Base-by-base conservation (phyloP, 2,888 invertebrate species). In the Biston stratarius region DNA sequence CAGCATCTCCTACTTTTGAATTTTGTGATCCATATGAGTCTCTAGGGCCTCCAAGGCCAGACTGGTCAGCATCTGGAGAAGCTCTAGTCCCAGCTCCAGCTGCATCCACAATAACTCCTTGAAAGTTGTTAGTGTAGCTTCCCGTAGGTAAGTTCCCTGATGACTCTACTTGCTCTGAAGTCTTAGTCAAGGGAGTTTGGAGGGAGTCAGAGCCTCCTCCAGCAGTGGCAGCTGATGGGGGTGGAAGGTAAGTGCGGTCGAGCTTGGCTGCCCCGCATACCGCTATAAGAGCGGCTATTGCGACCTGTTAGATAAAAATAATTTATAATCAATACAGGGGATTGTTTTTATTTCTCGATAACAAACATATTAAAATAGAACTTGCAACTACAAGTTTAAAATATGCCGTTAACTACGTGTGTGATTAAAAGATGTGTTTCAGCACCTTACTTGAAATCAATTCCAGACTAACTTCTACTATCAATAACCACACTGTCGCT, bases 41-140 rank as follows among this genome's bases (percentile, higher is more conserved):
- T 72, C 92, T 86, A 1, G 90, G 80, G 6, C 75, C 88, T 57
- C 94, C 93, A 7, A 94, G 81, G 10, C 90, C 92, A 5, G 86
- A 83, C 44, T 74, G 68, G 52, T 84, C 86, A 33, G 68, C 79
- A 10, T 82, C 78, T 14, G 83, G 77, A 24, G 87, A 83, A 0
- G 87, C 77, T 71, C 92, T 86, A 5, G 86, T 90, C 0, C 91
- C 92, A 52, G 91, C 83, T 5, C 84, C 77, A 0, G 83, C 88
- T 40, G 92, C 93, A 42, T 94, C 93, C 1, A 94, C 91, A 0
- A 93, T 90, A 0, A 94, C 89, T n/a, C 92, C 94, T 78, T 89
- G 83, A 64, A 81, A 87, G 0, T 90, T 88, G 69, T 93, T 93
- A 0, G 81, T 82, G 70, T 84, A 90, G 62, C 91, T 84, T n/a